A percentile compares a stretch with the other conserved stretches of the same genome.
These are phyloP conservation scores for Hermodice carunculata DNA, from an alignment of 2,888 invertebrate genomes.

Conservation along the genomic window DNA sequence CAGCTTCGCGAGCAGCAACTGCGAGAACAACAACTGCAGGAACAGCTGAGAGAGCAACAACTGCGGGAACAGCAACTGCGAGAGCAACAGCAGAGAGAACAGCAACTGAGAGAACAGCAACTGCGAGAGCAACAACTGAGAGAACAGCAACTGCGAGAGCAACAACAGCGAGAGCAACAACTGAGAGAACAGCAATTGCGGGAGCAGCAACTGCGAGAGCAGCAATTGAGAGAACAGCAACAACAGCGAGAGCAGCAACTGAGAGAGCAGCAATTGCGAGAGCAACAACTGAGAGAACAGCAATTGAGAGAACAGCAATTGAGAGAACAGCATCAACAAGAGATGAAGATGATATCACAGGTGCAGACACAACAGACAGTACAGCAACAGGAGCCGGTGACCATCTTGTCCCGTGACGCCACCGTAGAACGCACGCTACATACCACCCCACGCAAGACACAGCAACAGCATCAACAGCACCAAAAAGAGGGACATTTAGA, in stretches of 20 bases:
- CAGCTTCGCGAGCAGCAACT: slow-evolving; percentile 19
- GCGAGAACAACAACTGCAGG: slow-evolving; percentile 24
- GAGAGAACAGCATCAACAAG: not conserved
- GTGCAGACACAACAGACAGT: not conserved
- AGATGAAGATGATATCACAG: too few species aligned
- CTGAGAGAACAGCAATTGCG: not conserved
- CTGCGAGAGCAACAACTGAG: not conserved
- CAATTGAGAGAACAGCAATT: not conserved
- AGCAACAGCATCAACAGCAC: too few species aligned
- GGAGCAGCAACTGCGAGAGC: not conserved
- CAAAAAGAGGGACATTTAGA: too few species aligned
- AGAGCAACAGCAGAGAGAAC: slow-evolving; percentile 24
- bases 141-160: not conserved
- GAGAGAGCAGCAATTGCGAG: not conserved
- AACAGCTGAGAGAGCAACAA: slow-evolving; percentile 28
- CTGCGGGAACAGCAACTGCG: slow-evolving; percentile 24
- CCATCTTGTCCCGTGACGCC: too few species aligned
- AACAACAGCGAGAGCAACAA: not conserved
- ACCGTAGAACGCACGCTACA: too few species aligned
- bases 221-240: not conserved
- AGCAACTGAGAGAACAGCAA: slow-evolving; percentile 7
- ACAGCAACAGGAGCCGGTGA: not conserved
- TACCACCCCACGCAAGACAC: too few species aligned
- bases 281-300: not conserved
- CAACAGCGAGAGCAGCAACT: not conserved